Evolutionary conservation across 2,113 vertebrate species (phyloP), one percentile per base, ranked within the genome.

Genomic region (Rattus rattus): DNA sequence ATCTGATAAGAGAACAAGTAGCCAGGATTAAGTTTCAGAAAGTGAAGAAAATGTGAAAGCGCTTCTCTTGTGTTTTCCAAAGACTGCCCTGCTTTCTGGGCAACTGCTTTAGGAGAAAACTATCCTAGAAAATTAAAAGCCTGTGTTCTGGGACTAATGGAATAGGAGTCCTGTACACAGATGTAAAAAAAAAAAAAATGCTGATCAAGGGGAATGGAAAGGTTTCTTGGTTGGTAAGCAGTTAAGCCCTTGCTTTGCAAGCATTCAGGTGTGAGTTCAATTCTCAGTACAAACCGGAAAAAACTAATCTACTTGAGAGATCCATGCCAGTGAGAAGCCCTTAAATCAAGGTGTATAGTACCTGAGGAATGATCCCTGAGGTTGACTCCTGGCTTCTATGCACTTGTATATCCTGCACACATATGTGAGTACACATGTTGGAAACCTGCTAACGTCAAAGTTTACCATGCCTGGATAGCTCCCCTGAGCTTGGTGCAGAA

Each of bases 21-120:
- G 39, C 54, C 65, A 43, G 80, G 80, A 43, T 95, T 76, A 3
- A 14, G 63, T 85, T 75, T 92, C 93, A 79, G 85, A 92, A 61
- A 90, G 39, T 9, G 22, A 73, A 76, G 56, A 72, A 79, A 79
- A 92, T 49, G 79, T 22, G 8, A 89, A 93, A 93, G 65, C 69
- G 76, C 63, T 81, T 61, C 26, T n/a, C 26, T 24, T 28, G 10
- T 63, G 16, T 81, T 88, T 63, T 81, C 17, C 22, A n/a, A 36
- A 52, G 36, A 39, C 16, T 30, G 7, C 81, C 90, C 70, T n/a
- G 33, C 19, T 52, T 89, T 28, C 7, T 17, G 19, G 11, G 30
- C 28, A 65, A 73, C 47, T 26, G 7, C 9, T 0, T 49, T 63
- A 69, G 67, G 28, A 69, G 26, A 49, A 26, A 85, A 70, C 56